Percentiles rank a stretch among this genome's conserved stretches.
These are phyloP conservation scores for Poeciliopsis retropinna DNA, from an alignment of 2,113 vertebrate species.

Conservation along the genomic window DNA sequence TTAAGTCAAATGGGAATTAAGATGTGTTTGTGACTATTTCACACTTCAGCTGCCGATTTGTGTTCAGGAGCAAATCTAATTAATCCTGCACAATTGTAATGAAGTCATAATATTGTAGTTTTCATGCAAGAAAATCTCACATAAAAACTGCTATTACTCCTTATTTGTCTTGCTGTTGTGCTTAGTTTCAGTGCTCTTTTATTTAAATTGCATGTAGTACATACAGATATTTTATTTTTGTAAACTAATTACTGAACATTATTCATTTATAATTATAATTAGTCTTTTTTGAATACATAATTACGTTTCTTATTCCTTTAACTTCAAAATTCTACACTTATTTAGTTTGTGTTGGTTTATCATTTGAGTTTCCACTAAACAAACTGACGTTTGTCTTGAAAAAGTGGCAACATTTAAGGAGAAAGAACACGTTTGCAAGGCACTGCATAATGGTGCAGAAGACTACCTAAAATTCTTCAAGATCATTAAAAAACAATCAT, in stretches of 20 bases:
- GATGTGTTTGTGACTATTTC: conserved; percentile 52
- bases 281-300: no score
- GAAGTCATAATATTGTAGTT: conserved; percentile 30
- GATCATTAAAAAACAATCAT: conserved; percentile 22
- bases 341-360: no score
- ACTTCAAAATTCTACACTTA: no score
- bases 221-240: background rate
- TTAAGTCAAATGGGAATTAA: conserved; percentile 44
- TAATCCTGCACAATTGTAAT: conserved; percentile 41
- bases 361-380: no score
- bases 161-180: background rate
- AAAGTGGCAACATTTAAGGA: no score
- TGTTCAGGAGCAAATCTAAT: conserved; percentile 49
- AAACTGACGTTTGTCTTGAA: no score
- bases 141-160: background rate
- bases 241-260: no score
- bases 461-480: background rate
- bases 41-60: conserved; percentile 56
- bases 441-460: background rate
- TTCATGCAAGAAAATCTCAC: conserved; percentile 39
- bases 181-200: background rate
- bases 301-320: no score
- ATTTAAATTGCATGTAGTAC: background rate
- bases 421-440: background rate
- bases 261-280: no score